Evolutionary conservation across 1,140 invertebrate species (phyloP).

Genomic region (Drosophila parvula): DNA sequence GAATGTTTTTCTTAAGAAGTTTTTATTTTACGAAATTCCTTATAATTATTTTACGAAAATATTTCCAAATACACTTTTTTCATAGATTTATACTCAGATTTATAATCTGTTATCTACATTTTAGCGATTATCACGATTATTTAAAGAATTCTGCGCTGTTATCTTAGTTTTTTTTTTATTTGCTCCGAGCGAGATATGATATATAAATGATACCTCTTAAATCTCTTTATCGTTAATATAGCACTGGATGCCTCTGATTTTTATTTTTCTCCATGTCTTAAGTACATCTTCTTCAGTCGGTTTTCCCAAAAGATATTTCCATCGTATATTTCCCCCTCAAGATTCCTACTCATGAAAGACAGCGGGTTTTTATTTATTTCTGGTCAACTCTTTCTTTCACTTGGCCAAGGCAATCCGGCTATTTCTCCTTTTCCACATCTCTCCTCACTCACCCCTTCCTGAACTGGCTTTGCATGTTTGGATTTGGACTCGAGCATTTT

Average conservation of each 20-base stretch:
- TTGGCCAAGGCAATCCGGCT: constrained; percentile 55
- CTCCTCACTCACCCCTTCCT: background rate
- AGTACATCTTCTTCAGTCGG: constrained; percentile 5
- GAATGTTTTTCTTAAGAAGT: no score
- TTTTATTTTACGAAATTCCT: background rate
- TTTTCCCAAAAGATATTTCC: constrained; percentile 5
- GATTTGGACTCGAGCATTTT: constrained; percentile 37
- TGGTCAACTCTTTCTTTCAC: constrained; percentile 71
- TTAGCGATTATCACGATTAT: background rate
- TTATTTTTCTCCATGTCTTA: constrained; percentile 5
- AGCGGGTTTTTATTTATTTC: constrained; percentile 32
- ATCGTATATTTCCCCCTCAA: background rate
- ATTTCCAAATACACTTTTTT: background rate
- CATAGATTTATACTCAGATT: background rate
- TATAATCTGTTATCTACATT: background rate
- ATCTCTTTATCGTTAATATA: background rate
- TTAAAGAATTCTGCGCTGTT: background rate
- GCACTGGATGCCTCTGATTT: background rate
- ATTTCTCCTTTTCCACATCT: constrained; percentile 6
- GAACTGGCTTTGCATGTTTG: constrained; percentile 37
- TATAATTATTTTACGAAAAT: background rate
- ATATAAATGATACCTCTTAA: background rate
- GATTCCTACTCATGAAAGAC: constrained; percentile 20
- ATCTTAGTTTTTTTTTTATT: background rate
- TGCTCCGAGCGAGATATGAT: background rate